Evolutionary conservation across 1,140 invertebrate species (phyloP).

Genomic region (Zaprionus inermis): DNA sequence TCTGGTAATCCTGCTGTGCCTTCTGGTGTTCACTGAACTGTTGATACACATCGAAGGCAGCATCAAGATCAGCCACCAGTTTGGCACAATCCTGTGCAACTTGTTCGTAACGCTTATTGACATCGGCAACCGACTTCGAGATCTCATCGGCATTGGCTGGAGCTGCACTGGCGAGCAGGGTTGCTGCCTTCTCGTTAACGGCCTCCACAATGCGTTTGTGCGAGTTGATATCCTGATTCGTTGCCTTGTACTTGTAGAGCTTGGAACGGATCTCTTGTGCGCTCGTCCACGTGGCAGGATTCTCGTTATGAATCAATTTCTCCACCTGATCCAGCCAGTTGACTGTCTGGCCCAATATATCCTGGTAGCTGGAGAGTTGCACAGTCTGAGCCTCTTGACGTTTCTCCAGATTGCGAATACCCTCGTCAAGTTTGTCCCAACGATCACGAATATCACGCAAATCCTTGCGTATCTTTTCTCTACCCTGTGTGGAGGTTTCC

Average conservation of each 20-base stretch:
- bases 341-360: conserved; percentile 91
- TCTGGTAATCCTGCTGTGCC: conserved; percentile 93
- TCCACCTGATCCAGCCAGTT: conserved; percentile 95
- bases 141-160: conserved; percentile 87
- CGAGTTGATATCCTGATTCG: conserved; percentile 94
- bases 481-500: conserved; percentile 94
- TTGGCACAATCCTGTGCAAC: conserved; percentile 87
- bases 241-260: conserved; percentile 93
- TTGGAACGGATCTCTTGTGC: conserved; percentile 95
- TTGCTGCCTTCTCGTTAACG: conserved; percentile 92
- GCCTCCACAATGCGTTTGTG: conserved; percentile 96
- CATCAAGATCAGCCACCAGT: conserved; percentile 89
- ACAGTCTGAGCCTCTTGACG: conserved; percentile 93
- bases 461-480: conserved; percentile 94
- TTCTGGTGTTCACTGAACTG: conserved; percentile 94
- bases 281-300: conserved; percentile 87
- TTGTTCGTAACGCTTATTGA: conserved; percentile 91
- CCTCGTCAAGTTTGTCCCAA: conserved; percentile 93
- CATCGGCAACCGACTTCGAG: conserved; percentile 87
- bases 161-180: conserved; percentile 85
- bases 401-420: conserved; percentile 92
- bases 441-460: conserved; percentile 90
- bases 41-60: conserved; percentile 90
- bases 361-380: conserved; percentile 93
- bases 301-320: conserved; percentile 90